Conservation (phyloP, 2,888 invertebrate genomes). For the Iselma pallidipennis region DNA sequence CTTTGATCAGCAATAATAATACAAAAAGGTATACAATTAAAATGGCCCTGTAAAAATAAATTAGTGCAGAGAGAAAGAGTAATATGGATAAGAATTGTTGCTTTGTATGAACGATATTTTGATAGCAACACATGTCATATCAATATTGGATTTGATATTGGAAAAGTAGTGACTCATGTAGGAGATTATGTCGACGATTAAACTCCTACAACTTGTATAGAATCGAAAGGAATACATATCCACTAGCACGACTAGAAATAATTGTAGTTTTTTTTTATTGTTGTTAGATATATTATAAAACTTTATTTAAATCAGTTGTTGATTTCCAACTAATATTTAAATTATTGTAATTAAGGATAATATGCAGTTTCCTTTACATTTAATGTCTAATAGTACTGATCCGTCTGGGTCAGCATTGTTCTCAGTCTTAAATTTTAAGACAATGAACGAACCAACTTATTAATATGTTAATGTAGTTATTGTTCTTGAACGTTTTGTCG, state of each 20-base stretch:
- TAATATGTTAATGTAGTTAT: constrained; percentile 2
- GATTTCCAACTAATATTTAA: not conserved
- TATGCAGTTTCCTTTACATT: constrained; percentile 21
- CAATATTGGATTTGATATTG: constrained; percentile 14
- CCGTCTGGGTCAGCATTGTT: constrained; percentile 30
- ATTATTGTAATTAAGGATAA: constrained; percentile 9
- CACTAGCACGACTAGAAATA: not conserved
- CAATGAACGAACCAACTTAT: constrained; percentile 29
- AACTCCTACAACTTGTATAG: constrained; percentile 15
- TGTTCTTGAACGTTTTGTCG: not conserved
- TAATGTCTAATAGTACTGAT: constrained; percentile 15
- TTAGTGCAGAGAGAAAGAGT: constrained; percentile 12
- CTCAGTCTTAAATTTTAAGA: constrained; percentile 27
- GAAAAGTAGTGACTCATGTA: constrained; percentile 19
- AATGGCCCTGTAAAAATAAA: constrained; percentile 19
- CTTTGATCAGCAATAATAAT: constrained; percentile 21
- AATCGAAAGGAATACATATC: too few relatives aligned
- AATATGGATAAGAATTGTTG: constrained; percentile 13
- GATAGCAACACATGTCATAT: constrained; percentile 21
- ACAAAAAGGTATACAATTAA: constrained; percentile 20
- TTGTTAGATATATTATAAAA: not conserved
- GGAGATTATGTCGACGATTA: constrained; percentile 15
- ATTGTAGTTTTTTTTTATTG: not conserved
- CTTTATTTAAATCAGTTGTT: not conserved
- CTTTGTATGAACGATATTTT: constrained; percentile 16